Evolutionary conservation across 2,797 vertebrate species (phyloP).

Genomic region (Scomberomorus guttatus): DNA sequence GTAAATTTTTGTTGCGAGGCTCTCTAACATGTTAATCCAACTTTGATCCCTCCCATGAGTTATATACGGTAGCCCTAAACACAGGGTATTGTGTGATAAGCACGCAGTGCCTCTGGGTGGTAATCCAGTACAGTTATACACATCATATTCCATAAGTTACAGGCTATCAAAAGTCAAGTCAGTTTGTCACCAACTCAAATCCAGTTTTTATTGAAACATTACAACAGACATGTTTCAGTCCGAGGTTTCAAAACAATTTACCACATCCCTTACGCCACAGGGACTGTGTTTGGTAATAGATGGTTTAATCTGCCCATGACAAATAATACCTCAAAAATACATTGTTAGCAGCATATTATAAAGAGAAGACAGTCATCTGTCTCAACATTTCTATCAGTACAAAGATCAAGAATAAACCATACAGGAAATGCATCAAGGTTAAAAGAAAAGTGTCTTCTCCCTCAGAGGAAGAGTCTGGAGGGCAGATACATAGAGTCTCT

Average conservation of each 20-base stretch:
- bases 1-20: too few species aligned
- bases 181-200: not conserved
- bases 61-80: too few species aligned
- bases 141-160: too few species aligned
- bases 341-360: not conserved
- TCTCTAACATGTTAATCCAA: too few species aligned
- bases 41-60: too few species aligned
- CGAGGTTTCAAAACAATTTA: not conserved
- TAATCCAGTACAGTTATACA: not conserved
- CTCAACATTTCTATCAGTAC: not conserved
- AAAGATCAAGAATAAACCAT: not conserved
- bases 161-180: not conserved
- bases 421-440: constrained; percentile 4
- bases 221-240: not conserved
- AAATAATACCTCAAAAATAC: not conserved
- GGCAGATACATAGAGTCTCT: not conserved
- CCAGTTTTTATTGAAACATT: not conserved
- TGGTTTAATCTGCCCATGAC: not conserved
- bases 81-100: too few species aligned
- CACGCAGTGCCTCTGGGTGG: not conserved
- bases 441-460: not conserved
- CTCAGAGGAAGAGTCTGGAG: not conserved
- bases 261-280: not conserved
- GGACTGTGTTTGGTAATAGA: not conserved
- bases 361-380: not conserved